Conservation (phyloP, 2,888 invertebrate species). For the Clanis bilineata region DNA sequence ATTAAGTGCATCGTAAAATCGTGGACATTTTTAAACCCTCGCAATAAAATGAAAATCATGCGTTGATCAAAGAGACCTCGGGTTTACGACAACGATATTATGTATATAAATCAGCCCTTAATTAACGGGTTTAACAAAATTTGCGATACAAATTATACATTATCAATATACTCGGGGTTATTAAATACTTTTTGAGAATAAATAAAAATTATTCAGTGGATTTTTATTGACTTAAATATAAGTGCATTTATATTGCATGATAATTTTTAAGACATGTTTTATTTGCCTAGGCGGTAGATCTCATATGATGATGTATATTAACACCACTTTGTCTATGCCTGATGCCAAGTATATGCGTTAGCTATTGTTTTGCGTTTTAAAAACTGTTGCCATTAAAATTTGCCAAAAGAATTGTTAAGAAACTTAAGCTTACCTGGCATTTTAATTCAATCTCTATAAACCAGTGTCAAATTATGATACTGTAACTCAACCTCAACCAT, state of each 20-base stretch:
- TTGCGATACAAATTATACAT: conserved; percentile 23
- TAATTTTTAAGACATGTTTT: too few species aligned
- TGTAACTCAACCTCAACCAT: too few species aligned
- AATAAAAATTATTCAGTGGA: conserved; percentile 30
- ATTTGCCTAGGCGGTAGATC: too few species aligned
- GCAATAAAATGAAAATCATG: conserved; percentile 8
- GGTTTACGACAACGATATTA: not conserved
- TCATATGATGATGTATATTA: too few species aligned
- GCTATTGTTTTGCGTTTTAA: too few species aligned
- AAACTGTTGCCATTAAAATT: too few species aligned
- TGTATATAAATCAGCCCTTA: conserved; percentile 2
- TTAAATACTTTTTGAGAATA: conserved; percentile 9
- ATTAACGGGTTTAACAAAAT: conserved; percentile 10
- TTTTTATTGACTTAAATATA: conserved; percentile 14
- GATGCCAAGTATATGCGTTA: too few species aligned
- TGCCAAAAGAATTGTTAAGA: too few species aligned
- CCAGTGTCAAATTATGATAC: too few species aligned
- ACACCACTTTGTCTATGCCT: too few species aligned
- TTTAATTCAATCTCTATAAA: too few species aligned
- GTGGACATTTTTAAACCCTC: not conserved
- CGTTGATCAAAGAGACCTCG: not conserved
- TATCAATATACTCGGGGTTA: not conserved
- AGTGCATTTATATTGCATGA: not conserved
- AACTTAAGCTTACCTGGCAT: too few species aligned
- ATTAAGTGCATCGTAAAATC: conserved; percentile 11